Percentiles rank a stretch among this genome's conserved stretches.
Conservation (phyloP, 2,797 vertebrate genomes). For the Periophthalmus magnuspinnatus region DNA sequence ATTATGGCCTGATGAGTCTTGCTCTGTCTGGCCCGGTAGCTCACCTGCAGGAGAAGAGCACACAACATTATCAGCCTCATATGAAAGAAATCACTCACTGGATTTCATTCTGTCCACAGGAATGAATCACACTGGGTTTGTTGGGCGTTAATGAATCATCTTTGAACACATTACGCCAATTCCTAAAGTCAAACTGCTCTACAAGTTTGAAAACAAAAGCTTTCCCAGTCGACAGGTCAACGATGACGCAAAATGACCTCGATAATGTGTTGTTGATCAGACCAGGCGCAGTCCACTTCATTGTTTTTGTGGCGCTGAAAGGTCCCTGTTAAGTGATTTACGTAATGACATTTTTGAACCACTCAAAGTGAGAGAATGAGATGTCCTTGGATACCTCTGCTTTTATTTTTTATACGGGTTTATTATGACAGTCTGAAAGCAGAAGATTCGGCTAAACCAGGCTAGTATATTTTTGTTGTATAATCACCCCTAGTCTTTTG, state of each 20-base stretch:
- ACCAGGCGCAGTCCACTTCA: constrained; percentile 20
- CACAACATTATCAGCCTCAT: constrained; percentile 33
- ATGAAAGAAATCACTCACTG: not conserved
- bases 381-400: not conserved
- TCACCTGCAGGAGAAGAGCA: constrained; percentile 75
- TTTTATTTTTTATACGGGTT: not conserved
- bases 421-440: constrained; percentile 5
- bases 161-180: not conserved
- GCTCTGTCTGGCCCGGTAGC: constrained; percentile 81
- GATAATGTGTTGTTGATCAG: constrained; percentile 4
- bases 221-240: not conserved
- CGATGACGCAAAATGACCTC: not conserved
- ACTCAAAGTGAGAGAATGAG: constrained; percentile 13
- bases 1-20: constrained; percentile 69
- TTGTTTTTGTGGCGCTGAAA: constrained; percentile 16
- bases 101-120: not conserved
- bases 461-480: constrained; percentile 5
- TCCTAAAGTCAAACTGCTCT: not conserved
- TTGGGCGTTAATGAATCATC: not conserved
- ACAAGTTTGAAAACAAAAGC: not conserved
- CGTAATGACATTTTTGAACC: constrained; percentile 5
- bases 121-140: not conserved
- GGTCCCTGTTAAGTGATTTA: constrained; percentile 24
- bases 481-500: constrained; percentile 37
- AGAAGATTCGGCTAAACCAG: constrained; percentile 1